Percentiles rank a stretch among this genome's conserved stretches.
Conservation (phyloP, 1,140 invertebrate species). For the Antheraea pernyi region DNA sequence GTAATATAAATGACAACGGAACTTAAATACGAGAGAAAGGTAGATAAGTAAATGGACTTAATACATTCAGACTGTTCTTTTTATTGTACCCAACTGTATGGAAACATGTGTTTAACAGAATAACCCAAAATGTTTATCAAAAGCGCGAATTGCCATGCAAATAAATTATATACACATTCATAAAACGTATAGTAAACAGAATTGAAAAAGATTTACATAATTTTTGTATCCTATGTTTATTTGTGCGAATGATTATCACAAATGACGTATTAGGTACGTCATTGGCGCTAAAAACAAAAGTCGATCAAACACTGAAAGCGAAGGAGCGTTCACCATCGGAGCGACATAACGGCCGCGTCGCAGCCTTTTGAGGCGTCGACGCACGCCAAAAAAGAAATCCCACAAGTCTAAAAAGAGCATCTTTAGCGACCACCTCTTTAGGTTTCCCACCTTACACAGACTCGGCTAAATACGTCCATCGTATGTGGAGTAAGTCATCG, state of each 20-base stretch:
- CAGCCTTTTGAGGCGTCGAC: constrained; percentile 25
- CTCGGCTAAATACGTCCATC: constrained; percentile 36
- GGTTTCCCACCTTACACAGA: constrained; percentile 31
- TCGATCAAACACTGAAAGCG: not conserved
- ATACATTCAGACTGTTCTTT: too few relatives aligned
- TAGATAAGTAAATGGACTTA: too few relatives aligned
- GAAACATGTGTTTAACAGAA: not conserved
- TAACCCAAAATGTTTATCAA: not conserved
- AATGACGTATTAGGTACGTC: not conserved
- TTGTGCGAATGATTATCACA: not conserved
- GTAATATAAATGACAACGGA: too few relatives aligned
- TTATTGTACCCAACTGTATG: too few relatives aligned
- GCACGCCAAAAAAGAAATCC: constrained; percentile 38
- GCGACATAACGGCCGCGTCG: constrained; percentile 10
- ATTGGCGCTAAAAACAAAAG: not conserved
- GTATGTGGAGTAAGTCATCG: constrained; percentile 33
- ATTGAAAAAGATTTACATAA: not conserved
- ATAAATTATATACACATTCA: not conserved
- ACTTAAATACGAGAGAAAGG: too few relatives aligned
- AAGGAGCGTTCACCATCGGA: not conserved
- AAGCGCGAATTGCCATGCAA: not conserved
- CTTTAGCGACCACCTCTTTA: constrained; percentile 40
- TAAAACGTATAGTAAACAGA: not conserved
- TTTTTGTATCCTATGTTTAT: not conserved
- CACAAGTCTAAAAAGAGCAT: constrained; percentile 39